Evolutionary conservation across 2,797 vertebrate species (phyloP), one percentile per base, ranked within the genome.

Genomic region (Enteromius mattozi): DNA sequence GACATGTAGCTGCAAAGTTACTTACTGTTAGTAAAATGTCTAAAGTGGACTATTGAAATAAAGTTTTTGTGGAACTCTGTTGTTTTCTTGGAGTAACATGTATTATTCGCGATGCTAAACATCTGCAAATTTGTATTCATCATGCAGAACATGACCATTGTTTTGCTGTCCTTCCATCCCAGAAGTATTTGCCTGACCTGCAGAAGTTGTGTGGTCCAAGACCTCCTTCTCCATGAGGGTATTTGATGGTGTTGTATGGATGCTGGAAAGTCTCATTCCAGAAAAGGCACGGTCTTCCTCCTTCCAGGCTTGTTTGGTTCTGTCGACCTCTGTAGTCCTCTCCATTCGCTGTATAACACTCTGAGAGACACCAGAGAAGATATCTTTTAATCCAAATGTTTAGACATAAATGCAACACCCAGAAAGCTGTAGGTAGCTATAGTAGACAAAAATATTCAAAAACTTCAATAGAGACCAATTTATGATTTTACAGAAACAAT

Each of bases 201-300:
- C 98, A 99, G 89, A 96, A 98, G 94, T 99, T 99, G 90, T 99
- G 98, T 16, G 95, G 95, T 35, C 98, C 98, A 77, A 99, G 92
- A n/a, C 98, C 98, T 17, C 97, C 97, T 88, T 99, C 97, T 90
- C 97, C 98, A 4, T 97, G 97, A 83, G 96, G 96, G 90, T 99
- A 99, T 90, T 98, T 99, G 90, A 96, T 89, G 83, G 98, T 99
- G 90, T 99, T 99, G 91, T 98, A 99, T 0, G 98, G 97, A 91
- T 98, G 97, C 91, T 98, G 96, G 92, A 98, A 98, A 84, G 98
- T 99, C 93, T 99, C 97, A 16, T 98, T 99, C 98, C 98, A 99
- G 92, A 95, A 98, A 7, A 99, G 96, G 89, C 97, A 99, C 76
- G 97, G 96, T 90, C 97, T 98, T 37, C 97, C 97, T 14, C 94